A percentile compares a stretch with the other conserved stretches of the same genome.
phyloP scores from a whole-genome alignment of 2,888 invertebrate species.

The Tachina fera region DNA sequence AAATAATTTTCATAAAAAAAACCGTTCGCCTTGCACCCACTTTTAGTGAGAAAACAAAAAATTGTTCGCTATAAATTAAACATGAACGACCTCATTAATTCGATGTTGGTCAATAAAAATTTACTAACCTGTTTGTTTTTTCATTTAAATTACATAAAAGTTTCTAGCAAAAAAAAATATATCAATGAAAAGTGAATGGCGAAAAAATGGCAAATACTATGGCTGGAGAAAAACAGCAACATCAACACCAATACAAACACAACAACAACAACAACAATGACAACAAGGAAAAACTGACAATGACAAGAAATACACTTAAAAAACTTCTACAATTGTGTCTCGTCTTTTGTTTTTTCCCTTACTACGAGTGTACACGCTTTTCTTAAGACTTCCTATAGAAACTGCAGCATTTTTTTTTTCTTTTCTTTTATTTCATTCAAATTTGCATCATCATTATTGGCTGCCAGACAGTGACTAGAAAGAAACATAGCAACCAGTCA shows the following conservation, averaged over 20 bases:
- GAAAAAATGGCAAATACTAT: slow-evolving; percentile 32
- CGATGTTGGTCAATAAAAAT: slow-evolving; percentile 9
- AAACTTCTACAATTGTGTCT: slow-evolving; percentile 48
- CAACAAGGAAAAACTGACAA: slow-evolving; percentile 50
- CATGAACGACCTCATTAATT: slow-evolving; percentile 16
- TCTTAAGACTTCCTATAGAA: slow-evolving; percentile 52
- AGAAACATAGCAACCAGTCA: slow-evolving; percentile 26
- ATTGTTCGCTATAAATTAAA: neutral
- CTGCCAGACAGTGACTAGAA: slow-evolving; percentile 67
- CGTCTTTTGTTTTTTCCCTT: slow-evolving; percentile 30
- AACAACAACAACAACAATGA: neutral
- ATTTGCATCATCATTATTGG: slow-evolving; percentile 75
- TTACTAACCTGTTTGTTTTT: slow-evolving; percentile 15
- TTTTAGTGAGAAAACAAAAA: neutral
- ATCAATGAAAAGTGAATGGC: slow-evolving; percentile 61
- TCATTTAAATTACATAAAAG: slow-evolving; percentile 39
- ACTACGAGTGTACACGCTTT: slow-evolving; percentile 29
- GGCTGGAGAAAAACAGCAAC: neutral
- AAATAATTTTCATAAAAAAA: too few relatives aligned
- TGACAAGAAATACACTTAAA: slow-evolving; percentile 49
- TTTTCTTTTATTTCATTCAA: slow-evolving; percentile 10
- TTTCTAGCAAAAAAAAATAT: slow-evolving; percentile 28
- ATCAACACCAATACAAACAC: too few relatives aligned
- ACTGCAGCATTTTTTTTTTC: slow-evolving; percentile 55
- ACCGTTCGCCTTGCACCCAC: neutral